Evolutionary conservation across 2,797 vertebrate genomes (phyloP).

Genomic region (Selene dorsalis): DNA sequence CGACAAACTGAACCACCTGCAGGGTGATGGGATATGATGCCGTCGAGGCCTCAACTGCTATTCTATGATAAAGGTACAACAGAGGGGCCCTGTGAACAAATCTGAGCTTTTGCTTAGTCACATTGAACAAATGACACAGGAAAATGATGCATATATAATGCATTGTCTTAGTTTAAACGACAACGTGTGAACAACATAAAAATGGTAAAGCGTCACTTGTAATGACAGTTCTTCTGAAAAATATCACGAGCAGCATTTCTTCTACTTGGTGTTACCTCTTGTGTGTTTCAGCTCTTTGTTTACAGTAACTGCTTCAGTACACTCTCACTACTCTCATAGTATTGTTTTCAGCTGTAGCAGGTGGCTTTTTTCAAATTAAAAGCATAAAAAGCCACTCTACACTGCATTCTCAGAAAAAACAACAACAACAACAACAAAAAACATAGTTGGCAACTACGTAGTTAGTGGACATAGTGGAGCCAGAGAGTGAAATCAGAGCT

Average conservation of each 20-base stretch:
- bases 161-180: too few species aligned
- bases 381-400: too few species aligned
- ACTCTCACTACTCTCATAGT: background rate
- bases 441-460: background rate
- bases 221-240: background rate
- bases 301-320: background rate
- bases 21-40: conserved; percentile 86
- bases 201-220: too few species aligned
- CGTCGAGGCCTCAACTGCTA: conserved; percentile 51
- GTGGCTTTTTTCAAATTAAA: background rate
- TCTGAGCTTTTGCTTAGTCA: conserved; percentile 8
- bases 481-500: background rate
- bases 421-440: background rate
- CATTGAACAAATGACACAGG: too few species aligned
- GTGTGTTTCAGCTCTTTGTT: background rate
- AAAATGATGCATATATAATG: too few species aligned
- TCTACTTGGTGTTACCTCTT: background rate
- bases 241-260: background rate
- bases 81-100: conserved; percentile 12
- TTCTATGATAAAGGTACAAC: conserved; percentile 55
- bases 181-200: background rate
- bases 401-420: background rate
- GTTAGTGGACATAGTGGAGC: background rate
- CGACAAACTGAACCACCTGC: conserved; percentile 98
- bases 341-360: background rate